These are phyloP conservation scores for Drosophila prosaltans DNA, from an alignment of 1,140 invertebrate species.

Conservation along the genomic window DNA sequence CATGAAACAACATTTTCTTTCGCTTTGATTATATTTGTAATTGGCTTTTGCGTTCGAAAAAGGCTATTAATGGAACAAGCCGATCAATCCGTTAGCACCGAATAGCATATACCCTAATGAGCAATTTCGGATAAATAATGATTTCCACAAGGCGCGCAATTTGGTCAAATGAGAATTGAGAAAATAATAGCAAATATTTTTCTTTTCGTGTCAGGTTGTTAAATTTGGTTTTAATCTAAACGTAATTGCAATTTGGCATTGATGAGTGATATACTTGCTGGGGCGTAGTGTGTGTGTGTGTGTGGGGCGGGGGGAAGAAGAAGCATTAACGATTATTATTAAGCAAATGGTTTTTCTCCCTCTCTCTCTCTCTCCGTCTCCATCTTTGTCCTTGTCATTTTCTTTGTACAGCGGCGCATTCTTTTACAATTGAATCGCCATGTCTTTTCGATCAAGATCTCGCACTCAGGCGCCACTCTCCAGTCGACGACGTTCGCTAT, in stretches of 20 bases:
- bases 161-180: too few relatives aligned
- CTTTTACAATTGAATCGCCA: constrained; percentile 26
- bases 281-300: too few relatives aligned
- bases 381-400: background rate
- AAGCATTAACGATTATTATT: background rate
- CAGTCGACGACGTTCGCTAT: constrained; percentile 73
- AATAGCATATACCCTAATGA: constrained; percentile 3
- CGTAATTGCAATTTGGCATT: constrained; percentile 57
- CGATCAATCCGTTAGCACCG: constrained; percentile 1
- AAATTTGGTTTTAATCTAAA: constrained; percentile 28
- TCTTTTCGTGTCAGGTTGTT: background rate
- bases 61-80: constrained; percentile 31
- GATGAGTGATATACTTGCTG: constrained; percentile 46
- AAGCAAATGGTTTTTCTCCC: background rate
- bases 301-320: background rate
- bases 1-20: constrained; percentile 31
- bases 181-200: too few relatives aligned
- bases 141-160: background rate
- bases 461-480: constrained; percentile 73
- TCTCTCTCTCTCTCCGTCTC: background rate
- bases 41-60: constrained; percentile 38
- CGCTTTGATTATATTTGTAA: constrained; percentile 59
- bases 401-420: constrained; percentile 11
- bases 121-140: background rate
- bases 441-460: constrained; percentile 83